Evolutionary conservation across 2,113 vertebrate genomes (phyloP).

Genomic region (Callipepla californica): DNA sequence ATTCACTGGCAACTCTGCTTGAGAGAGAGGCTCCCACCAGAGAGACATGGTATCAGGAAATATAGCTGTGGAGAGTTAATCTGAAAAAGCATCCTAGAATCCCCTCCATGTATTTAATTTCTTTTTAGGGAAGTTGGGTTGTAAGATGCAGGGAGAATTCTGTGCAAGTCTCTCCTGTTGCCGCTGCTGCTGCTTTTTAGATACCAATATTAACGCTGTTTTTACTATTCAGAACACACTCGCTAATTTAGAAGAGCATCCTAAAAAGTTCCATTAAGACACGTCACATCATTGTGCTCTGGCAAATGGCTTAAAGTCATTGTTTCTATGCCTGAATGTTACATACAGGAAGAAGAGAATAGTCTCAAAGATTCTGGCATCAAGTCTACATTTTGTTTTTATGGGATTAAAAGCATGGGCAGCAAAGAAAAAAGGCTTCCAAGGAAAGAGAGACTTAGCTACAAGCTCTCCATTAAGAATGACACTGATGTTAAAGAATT

Average conservation of each 20-base stretch:
- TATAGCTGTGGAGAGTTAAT: background rate
- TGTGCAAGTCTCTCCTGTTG: background rate
- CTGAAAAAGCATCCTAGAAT: slow-evolving; percentile 13
- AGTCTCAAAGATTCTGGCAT: slow-evolving; percentile 28
- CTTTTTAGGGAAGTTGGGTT: background rate
- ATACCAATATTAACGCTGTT: background rate
- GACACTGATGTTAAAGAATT: background rate
- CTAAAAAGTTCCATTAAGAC: background rate
- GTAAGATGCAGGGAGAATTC: background rate
- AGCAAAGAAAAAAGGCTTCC: slow-evolving; percentile 34
- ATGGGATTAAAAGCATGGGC: background rate
- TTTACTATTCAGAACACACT: background rate
- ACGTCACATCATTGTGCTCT: background rate
- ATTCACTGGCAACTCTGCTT: background rate
- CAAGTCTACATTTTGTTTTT: slow-evolving; percentile 29
- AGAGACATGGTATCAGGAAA: background rate
- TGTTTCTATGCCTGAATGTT: background rate
- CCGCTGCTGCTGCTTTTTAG: background rate
- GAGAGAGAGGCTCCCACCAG: background rate
- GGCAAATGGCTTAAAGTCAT: background rate
- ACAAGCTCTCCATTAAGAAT: background rate
- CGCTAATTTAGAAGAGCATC: background rate
- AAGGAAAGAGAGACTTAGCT: slow-evolving; percentile 18
- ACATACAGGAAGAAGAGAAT: background rate
- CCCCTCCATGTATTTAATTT: background rate